phyloP scores from a whole-genome alignment of 2,113 vertebrate genomes.

The Sinocyclocheilus maitianheensis region DNA sequence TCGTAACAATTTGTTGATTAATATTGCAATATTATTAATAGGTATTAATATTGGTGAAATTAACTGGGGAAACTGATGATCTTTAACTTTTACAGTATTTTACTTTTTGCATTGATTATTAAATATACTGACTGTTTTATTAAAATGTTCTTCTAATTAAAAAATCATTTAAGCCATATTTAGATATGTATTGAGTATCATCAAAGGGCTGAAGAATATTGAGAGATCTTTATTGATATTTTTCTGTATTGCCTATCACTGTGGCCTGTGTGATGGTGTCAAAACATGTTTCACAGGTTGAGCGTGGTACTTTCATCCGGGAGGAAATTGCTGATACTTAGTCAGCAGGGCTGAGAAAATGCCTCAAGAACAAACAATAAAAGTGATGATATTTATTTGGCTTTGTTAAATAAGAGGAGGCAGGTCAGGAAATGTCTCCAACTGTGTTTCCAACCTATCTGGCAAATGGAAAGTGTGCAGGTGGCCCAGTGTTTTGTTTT shows the following conservation, averaged over 20 bases:
- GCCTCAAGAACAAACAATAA: conserved; percentile 53
- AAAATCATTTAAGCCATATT: neutral
- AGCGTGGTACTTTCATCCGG: conserved; percentile 52
- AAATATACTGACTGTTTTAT: neutral
- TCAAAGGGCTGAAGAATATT: neutral
- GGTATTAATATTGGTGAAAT: neutral
- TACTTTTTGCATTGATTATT: neutral
- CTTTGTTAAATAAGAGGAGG: conserved; percentile 20
- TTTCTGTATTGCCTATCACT: neutral
- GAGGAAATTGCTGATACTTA: conserved; percentile 58
- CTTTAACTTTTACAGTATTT: neutral
- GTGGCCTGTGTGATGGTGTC: conserved; percentile 14
- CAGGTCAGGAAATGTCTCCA: neutral
- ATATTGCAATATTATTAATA: neutral
- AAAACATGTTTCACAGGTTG: conserved; percentile 1
- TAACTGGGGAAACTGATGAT: neutral
- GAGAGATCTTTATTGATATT: neutral
- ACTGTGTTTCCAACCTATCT: neutral
- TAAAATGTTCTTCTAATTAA: neutral
- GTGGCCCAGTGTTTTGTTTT: conserved; percentile 5
- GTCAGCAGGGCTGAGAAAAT: conserved; percentile 60
- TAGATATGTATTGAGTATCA: neutral
- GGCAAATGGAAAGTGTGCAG: conserved; percentile 10
- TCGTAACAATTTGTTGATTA: too few species aligned
- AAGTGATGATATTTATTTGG: conserved; percentile 40